phyloP scores from a whole-genome alignment of 1,140 invertebrate genomes.

The Cydia pomonella region DNA sequence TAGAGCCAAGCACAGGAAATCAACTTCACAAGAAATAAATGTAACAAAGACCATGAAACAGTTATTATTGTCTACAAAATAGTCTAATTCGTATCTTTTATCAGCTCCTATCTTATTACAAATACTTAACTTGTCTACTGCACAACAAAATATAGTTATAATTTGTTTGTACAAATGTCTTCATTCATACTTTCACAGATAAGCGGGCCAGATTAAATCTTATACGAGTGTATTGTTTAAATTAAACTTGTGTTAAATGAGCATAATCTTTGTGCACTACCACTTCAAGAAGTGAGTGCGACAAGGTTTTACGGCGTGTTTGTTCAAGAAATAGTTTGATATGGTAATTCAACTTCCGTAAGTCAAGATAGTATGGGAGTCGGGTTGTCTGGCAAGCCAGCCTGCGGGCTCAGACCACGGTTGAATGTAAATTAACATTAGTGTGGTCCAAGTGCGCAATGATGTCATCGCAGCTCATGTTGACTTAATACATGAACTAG shows the following conservation, averaged over 20 bases:
- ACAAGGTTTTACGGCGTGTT: conserved; percentile 48
- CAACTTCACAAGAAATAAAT: too few species aligned
- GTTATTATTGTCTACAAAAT: conserved; percentile 1
- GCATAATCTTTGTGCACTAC: neutral
- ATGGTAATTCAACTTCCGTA: conserved; percentile 61
- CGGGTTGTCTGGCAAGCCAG: conserved; percentile 43
- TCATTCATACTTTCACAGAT: conserved; percentile 47
- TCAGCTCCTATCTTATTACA: conserved; percentile 27
- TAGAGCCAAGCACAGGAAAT: too few species aligned
- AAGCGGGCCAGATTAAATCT: conserved; percentile 42
- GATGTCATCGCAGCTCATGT: conserved; percentile 20
- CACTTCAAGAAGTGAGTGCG: conserved; percentile 35
- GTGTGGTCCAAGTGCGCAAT: conserved; percentile 2
- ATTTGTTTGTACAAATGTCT: conserved; percentile 39
- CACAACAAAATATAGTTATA: conserved; percentile 5
- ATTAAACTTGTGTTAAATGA: conserved; percentile 36
- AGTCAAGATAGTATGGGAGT: conserved; percentile 50
- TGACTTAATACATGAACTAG: conserved; percentile 45
- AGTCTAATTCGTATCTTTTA: conserved; percentile 23
- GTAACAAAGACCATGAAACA: neutral
- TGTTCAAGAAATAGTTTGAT: conserved; percentile 57
- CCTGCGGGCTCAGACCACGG: conserved; percentile 19
- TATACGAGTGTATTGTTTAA: conserved; percentile 36
- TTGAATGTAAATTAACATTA: conserved; percentile 6
- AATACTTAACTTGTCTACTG: conserved; percentile 1